Evolutionary conservation across 2,888 invertebrate genomes (phyloP).

Genomic region (Harmothoe impar): DNA sequence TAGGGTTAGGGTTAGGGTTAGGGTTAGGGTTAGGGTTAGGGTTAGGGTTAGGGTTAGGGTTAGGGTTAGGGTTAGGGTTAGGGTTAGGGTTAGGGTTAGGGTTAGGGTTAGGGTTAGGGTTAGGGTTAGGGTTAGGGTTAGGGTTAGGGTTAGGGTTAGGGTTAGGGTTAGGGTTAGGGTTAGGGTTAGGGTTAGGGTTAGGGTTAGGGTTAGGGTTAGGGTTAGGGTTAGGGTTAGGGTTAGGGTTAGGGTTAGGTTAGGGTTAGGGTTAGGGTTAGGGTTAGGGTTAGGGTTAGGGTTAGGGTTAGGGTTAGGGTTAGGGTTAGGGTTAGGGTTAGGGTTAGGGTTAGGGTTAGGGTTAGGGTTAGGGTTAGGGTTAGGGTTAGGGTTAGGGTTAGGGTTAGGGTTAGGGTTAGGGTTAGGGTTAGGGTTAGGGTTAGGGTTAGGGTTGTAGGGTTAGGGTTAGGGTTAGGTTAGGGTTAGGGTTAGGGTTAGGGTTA

Average conservation of each 20-base stretch:
- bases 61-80: slow-evolving; percentile 63
- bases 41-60: slow-evolving; percentile 67
- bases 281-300: slow-evolving; percentile 68
- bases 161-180: slow-evolving; percentile 63
- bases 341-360: slow-evolving; percentile 66
- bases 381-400: slow-evolving; percentile 69
- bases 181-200: slow-evolving; percentile 61
- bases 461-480: slow-evolving; percentile 66
- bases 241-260: too few relatives aligned
- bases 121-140: slow-evolving; percentile 65
- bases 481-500: slow-evolving; percentile 67
- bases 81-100: slow-evolving; percentile 64
- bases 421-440: slow-evolving; percentile 69
- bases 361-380: slow-evolving; percentile 68
- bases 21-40: slow-evolving; percentile 63
- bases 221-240: slow-evolving; percentile 65
- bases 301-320: slow-evolving; percentile 67
- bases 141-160: slow-evolving; percentile 65
- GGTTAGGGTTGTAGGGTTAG: slow-evolving; percentile 67
- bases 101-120: slow-evolving; percentile 64
- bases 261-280: slow-evolving; percentile 67
- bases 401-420: slow-evolving; percentile 68
- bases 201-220: slow-evolving; percentile 66
- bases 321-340: slow-evolving; percentile 67
- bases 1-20: slow-evolving; percentile 64